phyloP scores from a whole-genome alignment of 2,797 vertebrate species.

The Eptatretus atami region DNA sequence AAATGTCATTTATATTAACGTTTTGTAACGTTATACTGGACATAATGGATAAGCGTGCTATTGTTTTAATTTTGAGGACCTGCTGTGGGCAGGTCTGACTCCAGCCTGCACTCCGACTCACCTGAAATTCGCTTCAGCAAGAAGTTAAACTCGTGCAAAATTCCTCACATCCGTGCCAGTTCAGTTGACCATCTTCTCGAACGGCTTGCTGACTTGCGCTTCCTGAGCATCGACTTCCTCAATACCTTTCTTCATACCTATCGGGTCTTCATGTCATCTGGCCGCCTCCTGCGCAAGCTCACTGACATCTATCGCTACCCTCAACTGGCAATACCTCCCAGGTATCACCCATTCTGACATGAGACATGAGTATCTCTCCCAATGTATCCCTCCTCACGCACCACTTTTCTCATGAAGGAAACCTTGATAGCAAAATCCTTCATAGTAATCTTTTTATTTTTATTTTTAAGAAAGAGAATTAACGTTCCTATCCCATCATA shows the following conservation, averaged over 20 bases:
- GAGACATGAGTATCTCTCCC: too few species aligned
- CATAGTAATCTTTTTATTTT: too few species aligned
- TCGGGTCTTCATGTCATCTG: conserved; percentile 60
- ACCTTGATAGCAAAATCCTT: too few species aligned
- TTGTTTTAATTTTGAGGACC: neutral
- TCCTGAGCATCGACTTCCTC: conserved; percentile 93
- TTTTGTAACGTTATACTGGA: too few species aligned
- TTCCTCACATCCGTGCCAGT: conserved; percentile 84
- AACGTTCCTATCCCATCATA: too few species aligned
- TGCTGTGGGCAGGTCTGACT: conserved; percentile 35
- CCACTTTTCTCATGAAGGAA: too few species aligned
- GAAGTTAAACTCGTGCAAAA: conserved; percentile 96
- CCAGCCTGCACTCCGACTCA: conserved; percentile 81
- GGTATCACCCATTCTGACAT: conserved; percentile 16
- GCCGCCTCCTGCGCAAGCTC: conserved; percentile 65
- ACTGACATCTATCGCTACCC: conserved; percentile 80
- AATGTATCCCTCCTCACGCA: too few species aligned
- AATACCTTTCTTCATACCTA: conserved; percentile 96
- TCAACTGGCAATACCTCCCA: conserved; percentile 75
- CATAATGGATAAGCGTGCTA: too few species aligned
- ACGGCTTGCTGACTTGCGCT: conserved; percentile 67
- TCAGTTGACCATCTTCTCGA: conserved; percentile 75
- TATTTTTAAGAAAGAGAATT: too few species aligned
- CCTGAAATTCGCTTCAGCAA: conserved; percentile 97
- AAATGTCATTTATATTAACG: too few species aligned